Conservation (phyloP, 2,797 vertebrate genomes). For the Setipinna tenuifilis region DNA sequence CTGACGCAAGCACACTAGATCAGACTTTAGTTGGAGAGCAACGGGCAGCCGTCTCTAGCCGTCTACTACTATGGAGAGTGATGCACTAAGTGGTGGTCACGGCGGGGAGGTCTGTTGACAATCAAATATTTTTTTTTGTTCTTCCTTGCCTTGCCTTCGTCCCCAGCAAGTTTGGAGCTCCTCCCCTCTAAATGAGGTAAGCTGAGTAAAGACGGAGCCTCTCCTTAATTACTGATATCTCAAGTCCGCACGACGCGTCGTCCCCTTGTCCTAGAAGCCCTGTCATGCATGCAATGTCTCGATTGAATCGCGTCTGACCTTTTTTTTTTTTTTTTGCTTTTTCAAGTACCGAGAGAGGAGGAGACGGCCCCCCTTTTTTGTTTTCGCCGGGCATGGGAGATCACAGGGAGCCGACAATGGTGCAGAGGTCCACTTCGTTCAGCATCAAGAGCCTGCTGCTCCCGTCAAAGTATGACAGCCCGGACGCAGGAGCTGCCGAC, state of each 20-base stretch:
- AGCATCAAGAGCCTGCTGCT: constrained; percentile 67
- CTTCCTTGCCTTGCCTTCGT: background rate
- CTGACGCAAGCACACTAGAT: constrained; percentile 32
- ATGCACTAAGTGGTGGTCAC: constrained; percentile 18
- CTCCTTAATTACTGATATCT: constrained; percentile 58
- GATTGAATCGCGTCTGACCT: constrained; percentile 48
- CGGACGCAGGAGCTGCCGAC: constrained; percentile 35
- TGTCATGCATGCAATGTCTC: constrained; percentile 51
- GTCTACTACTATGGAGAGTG: constrained; percentile 30
- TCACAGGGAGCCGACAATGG: constrained; percentile 61
- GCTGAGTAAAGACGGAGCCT: constrained; percentile 48
- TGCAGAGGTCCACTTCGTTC: constrained; percentile 66
- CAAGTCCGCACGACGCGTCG: constrained; percentile 35
- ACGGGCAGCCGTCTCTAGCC: constrained; percentile 15
- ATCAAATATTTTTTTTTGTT: constrained; percentile 29
- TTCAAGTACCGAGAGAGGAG: constrained; percentile 42
- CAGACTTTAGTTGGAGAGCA: constrained; percentile 16
- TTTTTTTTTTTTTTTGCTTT: constrained; percentile 36
- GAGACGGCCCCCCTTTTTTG: constrained; percentile 36
- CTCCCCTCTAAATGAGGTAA: constrained; percentile 53
- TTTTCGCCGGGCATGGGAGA: constrained; percentile 58
- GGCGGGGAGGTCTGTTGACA: constrained; percentile 29
- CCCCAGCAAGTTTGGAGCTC: constrained; percentile 46
- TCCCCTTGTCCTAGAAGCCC: constrained; percentile 49
- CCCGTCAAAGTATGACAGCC: constrained; percentile 60